Percentiles rank a stretch among this genome's conserved stretches.
These are phyloP conservation scores for Trissolcus brochymenae DNA, from an alignment of 2,888 invertebrate species.

Conservation along the genomic window DNA sequence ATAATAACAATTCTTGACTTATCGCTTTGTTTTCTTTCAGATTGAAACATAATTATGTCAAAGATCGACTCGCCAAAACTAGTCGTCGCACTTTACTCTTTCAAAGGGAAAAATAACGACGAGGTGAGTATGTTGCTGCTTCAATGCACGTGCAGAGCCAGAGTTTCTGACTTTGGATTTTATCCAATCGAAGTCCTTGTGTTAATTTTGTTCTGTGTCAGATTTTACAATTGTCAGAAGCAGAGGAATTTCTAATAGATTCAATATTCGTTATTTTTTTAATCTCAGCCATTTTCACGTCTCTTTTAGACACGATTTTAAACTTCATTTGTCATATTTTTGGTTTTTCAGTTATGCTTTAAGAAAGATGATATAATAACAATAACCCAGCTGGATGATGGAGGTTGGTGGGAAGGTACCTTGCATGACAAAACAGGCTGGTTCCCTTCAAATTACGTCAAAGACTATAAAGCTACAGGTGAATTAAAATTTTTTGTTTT, in stretches of 20 bases:
- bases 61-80: conserved; percentile 75
- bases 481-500: conserved; percentile 18
- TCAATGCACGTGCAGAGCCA: conserved; percentile 13
- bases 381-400: conserved; percentile 96
- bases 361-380: conserved; percentile 97
- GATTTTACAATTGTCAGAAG: neutral
- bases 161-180: conserved; percentile 32
- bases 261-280: no score
- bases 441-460: conserved; percentile 99
- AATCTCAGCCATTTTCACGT: no score
- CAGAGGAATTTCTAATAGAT: neutral
- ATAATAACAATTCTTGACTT: neutral
- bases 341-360: conserved; percentile 85
- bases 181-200: conserved; percentile 39
- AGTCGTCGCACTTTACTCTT: conserved; percentile 94
- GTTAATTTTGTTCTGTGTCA: conserved; percentile 16
- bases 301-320: no score
- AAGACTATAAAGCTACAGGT: conserved; percentile 87
- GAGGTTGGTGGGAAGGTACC: conserved; percentile 99
- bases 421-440: conserved; percentile 96
- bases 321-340: neutral
- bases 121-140: conserved; percentile 81
- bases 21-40: conserved; percentile 14
- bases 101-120: conserved; percentile 97
- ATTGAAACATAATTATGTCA: conserved; percentile 35